phyloP scores from a whole-genome alignment of 2,797 vertebrate genomes.

The Apogon talboti region DNA sequence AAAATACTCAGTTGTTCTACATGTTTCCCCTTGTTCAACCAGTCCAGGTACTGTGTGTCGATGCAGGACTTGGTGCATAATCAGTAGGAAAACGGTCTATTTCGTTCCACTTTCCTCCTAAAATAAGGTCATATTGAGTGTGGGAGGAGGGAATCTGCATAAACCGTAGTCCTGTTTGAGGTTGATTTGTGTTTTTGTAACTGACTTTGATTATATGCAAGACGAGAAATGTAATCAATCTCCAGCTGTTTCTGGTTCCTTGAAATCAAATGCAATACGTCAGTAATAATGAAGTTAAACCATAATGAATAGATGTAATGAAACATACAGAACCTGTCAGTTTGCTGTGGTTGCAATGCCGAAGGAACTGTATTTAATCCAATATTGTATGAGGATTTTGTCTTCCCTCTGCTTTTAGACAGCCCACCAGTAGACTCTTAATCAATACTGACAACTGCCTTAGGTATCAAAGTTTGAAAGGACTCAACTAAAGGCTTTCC shows the following conservation, averaged over 20 bases:
- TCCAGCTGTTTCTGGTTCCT: constrained; percentile 22
- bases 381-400: background rate
- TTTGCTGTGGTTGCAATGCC: constrained; percentile 1
- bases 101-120: constrained; percentile 15
- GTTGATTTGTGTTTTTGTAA: constrained; percentile 11
- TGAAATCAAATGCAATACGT: constrained; percentile 16
- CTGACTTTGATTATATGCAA: constrained; percentile 59
- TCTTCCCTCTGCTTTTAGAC: constrained; percentile 18
- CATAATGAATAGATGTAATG: no score
- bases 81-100: background rate
- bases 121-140: constrained; percentile 1
- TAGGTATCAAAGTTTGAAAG: constrained; percentile 74
- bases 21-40: background rate
- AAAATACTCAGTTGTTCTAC: constrained; percentile 1
- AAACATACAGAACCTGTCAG: background rate
- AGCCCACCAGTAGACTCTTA: constrained; percentile 72
- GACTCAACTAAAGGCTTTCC: constrained; percentile 71
- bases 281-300: no score
- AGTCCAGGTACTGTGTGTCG: constrained; percentile 1
- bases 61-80: constrained; percentile 21
- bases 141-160: background rate
- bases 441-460: constrained; percentile 79
- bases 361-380: constrained; percentile 11
- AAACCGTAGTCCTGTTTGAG: background rate
- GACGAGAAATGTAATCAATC: constrained; percentile 16